A percentile compares a stretch with the other conserved stretches of the same genome.
These are phyloP conservation scores for Zonitis immaculata DNA, from an alignment of 2,888 invertebrate genomes.

Conservation along the genomic window DNA sequence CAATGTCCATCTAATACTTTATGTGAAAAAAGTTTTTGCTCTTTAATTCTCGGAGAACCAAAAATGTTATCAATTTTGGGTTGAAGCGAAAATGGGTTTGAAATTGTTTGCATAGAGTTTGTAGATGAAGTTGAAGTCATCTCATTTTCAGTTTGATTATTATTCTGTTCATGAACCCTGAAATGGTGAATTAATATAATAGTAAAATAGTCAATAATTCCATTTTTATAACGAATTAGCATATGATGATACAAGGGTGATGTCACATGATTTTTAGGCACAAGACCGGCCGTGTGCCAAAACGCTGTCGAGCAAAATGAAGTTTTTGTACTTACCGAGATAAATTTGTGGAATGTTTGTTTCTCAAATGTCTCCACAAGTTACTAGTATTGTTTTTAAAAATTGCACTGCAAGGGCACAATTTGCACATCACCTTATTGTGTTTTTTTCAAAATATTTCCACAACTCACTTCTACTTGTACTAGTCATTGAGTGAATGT, in stretches of 20 bases:
- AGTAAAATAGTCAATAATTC: no score
- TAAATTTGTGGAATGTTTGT: background rate
- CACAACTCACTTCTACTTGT: background rate
- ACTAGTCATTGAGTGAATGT: background rate
- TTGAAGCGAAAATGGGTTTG: background rate
- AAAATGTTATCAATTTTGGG: slow-evolving; percentile 6
- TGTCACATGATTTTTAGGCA: no score
- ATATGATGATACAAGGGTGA: no score
- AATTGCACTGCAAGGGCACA: background rate
- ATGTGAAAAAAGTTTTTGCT: slow-evolving; percentile 23
- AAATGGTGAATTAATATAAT: no score
- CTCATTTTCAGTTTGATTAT: background rate
- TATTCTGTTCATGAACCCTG: no score
- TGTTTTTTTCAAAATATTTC: background rate
- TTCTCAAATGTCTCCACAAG: background rate
- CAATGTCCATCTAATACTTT: slow-evolving; percentile 18
- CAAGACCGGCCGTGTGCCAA: no score
- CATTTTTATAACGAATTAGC: no score
- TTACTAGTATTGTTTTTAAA: slow-evolving; percentile 1
- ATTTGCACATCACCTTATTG: background rate
- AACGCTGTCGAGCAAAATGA: no score
- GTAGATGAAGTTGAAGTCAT: background rate
- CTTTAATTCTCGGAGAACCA: slow-evolving; percentile 4
- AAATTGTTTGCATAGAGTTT: background rate
- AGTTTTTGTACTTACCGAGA: background rate